These are phyloP conservation scores for Sesamia inferens DNA, from an alignment of 2,888 invertebrate species.

Conservation along the genomic window DNA sequence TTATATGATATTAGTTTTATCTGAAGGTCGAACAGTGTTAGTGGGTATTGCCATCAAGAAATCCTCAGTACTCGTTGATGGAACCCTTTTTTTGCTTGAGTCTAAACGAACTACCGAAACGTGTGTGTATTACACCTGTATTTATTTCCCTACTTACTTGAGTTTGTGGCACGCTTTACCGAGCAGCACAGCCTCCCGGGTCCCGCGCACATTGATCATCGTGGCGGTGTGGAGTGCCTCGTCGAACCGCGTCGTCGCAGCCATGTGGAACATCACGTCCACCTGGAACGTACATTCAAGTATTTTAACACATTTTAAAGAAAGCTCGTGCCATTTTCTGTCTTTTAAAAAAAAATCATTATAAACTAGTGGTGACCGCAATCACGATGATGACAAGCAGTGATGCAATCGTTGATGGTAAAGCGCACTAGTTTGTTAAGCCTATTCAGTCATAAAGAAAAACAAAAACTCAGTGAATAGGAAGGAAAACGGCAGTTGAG, in stretches of 20 bases:
- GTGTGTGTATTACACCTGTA: too few relatives aligned
- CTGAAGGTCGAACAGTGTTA: not conserved
- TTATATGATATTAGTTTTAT: not conserved
- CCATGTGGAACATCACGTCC: slow-evolving; percentile 56
- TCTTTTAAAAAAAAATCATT: too few relatives aligned
- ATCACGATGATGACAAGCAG: too few relatives aligned
- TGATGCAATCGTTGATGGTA: too few relatives aligned
- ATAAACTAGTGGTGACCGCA: too few relatives aligned
- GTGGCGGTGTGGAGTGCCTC: slow-evolving; percentile 90
- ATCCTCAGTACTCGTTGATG: not conserved
- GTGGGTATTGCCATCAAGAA: not conserved
- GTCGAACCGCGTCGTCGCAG: slow-evolving; percentile 58
- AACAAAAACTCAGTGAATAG: too few relatives aligned
- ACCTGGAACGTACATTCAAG: slow-evolving; percentile 33
- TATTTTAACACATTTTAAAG: not conserved
- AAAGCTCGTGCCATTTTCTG: too few relatives aligned
- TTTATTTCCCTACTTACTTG: slow-evolving; percentile 41
- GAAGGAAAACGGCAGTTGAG: too few relatives aligned
- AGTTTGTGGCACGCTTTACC: slow-evolving; percentile 93
- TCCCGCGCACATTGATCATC: slow-evolving; percentile 95
- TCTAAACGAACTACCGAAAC: not conserved
- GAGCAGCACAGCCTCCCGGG: slow-evolving; percentile 94
- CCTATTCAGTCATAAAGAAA: too few relatives aligned
- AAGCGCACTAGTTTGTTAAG: too few relatives aligned
- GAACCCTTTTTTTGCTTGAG: too few relatives aligned